These are phyloP conservation scores for Hydractinia echinata DNA, from an alignment of 30 jellyfish, hydroid and myxozoan genomes.

Conservation along the genomic window DNA sequence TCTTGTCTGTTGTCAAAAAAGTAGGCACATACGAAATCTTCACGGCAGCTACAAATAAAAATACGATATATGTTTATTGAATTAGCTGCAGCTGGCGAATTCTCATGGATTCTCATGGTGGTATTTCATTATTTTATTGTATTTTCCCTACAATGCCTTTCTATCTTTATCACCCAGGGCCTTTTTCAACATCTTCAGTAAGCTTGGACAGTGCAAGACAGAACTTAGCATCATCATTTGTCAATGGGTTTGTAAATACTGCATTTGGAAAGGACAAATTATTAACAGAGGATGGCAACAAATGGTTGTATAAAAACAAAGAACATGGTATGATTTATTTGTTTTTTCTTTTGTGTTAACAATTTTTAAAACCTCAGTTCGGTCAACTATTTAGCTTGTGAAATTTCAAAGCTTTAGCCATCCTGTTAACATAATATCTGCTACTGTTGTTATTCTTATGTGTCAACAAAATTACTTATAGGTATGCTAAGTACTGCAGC, in stretches of 20 bases:
- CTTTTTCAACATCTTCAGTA: slow-evolving; percentile 88
- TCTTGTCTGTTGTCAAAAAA: no score
- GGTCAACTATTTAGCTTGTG: no score
- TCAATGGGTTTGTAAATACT: slow-evolving; percentile 92
- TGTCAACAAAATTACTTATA: neutral
- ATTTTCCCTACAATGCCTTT: no score
- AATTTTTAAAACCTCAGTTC: no score
- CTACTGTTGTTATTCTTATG: no score
- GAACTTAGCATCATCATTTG: slow-evolving; percentile 96
- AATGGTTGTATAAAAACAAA: slow-evolving; percentile 96
- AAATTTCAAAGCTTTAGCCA: no score
- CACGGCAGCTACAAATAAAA: no score
- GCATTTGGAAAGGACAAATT: slow-evolving; percentile 93
- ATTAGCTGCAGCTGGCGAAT: neutral
- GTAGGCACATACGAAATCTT: no score
- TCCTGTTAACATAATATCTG: no score
- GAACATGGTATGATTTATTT: slow-evolving; percentile 68
- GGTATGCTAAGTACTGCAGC: slow-evolving; percentile 99
- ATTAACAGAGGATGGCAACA: slow-evolving; percentile 87
- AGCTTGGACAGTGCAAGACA: slow-evolving; percentile 98
- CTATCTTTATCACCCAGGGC: slow-evolving; percentile 39
- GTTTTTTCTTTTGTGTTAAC: neutral
- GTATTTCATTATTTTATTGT: no score
- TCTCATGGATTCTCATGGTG: no score
- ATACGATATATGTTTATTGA: neutral